Conservation (phyloP, 2,888 invertebrate species). For the Liposcelis brunnea region DNA sequence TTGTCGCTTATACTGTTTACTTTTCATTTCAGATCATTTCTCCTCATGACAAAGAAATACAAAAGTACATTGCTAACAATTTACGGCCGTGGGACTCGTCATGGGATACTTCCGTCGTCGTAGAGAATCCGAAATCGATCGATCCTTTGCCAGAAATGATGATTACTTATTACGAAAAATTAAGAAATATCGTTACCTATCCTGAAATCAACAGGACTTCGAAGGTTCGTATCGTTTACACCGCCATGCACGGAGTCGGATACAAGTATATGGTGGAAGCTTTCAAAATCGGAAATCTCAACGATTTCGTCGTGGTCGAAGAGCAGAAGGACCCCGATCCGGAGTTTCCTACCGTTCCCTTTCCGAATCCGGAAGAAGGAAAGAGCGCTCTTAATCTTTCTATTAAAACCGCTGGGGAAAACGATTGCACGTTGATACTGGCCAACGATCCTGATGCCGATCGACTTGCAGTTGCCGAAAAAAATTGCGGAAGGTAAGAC, state of each 20-base stretch:
- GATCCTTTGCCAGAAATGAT: conserved; percentile 57
- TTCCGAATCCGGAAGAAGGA: conserved; percentile 98
- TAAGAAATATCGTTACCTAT: conserved; percentile 28
- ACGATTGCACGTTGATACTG: conserved; percentile 55
- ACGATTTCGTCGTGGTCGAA: conserved; percentile 47
- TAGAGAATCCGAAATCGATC: conserved; percentile 29
- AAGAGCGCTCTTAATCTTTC: conserved; percentile 59
- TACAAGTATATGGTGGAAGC: conserved; percentile 57
- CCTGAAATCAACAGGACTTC: conserved; percentile 38
- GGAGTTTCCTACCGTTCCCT: conserved; percentile 90
- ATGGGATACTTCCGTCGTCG: conserved; percentile 54
- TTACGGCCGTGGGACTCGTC: conserved; percentile 58
- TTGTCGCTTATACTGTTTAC: too few relatives aligned
- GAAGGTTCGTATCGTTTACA: conserved; percentile 60
- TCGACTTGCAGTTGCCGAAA: conserved; percentile 83
- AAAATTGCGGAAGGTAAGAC: conserved; percentile 25
- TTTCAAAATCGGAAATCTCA: conserved; percentile 55
- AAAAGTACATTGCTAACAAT: conserved; percentile 56
- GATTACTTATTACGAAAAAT: conserved; percentile 39
- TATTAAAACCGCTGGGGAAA: conserved; percentile 54
- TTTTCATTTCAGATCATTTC: conserved; percentile 51
- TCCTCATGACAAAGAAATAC: conserved; percentile 79
- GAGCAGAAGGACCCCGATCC: conserved; percentile 83
- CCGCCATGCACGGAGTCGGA: conserved; percentile 97
- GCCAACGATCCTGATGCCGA: conserved; percentile 99